Evolutionary conservation across 2,113 vertebrate genomes (phyloP).

Genomic region (Tringa solitaria): DNA sequence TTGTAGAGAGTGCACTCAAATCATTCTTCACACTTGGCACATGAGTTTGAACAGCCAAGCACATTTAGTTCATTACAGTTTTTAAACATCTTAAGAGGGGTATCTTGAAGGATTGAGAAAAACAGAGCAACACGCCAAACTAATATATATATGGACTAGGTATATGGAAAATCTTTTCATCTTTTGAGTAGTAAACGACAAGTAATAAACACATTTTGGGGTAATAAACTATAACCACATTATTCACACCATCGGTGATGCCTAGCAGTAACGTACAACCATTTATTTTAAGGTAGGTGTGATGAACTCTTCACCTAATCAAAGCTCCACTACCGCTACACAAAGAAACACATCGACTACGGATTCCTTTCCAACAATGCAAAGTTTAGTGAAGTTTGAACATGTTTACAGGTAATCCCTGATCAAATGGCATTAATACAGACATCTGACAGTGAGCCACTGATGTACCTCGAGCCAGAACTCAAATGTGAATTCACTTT

Average conservation of each 20-base stretch:
- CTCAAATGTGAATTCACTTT: not conserved
- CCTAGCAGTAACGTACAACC: not conserved
- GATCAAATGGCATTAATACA: not conserved
- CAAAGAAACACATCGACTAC: not conserved
- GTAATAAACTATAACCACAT: not conserved
- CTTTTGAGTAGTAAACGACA: not conserved
- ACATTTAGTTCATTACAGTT: not conserved
- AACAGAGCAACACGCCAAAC: not conserved
- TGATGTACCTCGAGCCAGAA: not conserved
- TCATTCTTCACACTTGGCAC: not conserved
- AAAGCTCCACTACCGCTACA: not conserved
- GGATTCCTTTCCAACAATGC: not conserved
- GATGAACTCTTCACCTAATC: not conserved
- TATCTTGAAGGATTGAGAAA: not conserved
- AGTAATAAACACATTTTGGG: not conserved
- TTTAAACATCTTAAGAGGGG: not conserved
- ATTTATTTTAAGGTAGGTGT: not conserved
- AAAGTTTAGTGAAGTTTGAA: not conserved
- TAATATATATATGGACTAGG: not conserved
- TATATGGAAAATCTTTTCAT: not conserved
- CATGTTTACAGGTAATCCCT: not conserved
- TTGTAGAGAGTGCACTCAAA: not conserved
- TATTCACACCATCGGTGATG: not conserved
- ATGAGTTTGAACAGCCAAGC: not conserved
- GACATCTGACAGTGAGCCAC: not conserved